These are phyloP conservation scores for Pachypeltis micranthus DNA, from an alignment of 1,140 invertebrate genomes.

Conservation along the genomic window DNA sequence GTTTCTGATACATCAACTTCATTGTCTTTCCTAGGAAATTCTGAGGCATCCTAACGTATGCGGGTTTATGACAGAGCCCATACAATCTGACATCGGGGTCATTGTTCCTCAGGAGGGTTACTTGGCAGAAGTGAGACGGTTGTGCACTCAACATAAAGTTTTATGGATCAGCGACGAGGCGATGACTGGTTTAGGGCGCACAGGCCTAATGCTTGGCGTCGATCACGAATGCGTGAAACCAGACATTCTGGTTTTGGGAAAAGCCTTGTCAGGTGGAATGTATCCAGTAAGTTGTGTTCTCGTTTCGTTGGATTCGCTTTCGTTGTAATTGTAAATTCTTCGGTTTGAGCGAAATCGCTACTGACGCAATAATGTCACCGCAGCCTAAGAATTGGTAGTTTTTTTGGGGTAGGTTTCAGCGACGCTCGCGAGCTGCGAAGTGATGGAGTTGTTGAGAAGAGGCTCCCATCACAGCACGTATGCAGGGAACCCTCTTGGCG, in stretches of 20 bases:
- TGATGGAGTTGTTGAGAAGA: conserved; percentile 86
- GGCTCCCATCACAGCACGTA: conserved; percentile 97
- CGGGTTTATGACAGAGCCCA: conserved; percentile 97
- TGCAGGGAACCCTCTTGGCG: conserved; percentile 93
- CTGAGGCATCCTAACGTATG: conserved; percentile 73
- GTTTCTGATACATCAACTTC: neutral
- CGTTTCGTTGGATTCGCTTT: too few relatives aligned
- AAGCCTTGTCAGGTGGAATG: conserved; percentile 72
- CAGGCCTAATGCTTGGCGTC: conserved; percentile 48
- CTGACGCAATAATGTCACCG: too few relatives aligned
- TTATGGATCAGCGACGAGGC: conserved; percentile 63
- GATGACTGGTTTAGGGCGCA: conserved; percentile 56
- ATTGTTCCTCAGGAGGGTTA: conserved; percentile 85
- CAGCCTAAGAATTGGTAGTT: too few relatives aligned
- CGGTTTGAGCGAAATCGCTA: too few relatives aligned
- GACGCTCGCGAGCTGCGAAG: conserved; percentile 65
- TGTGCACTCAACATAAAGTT: conserved; percentile 57
- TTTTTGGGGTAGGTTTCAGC: conserved; percentile 78
- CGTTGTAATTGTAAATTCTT: too few relatives aligned
- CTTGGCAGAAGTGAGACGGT: conserved; percentile 52
- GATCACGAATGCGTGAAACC: conserved; percentile 53
- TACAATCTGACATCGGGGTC: conserved; percentile 96
- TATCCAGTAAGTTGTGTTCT: conserved; percentile 59
- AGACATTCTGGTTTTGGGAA: conserved; percentile 65
- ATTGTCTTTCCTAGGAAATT: conserved; percentile 38